A percentile compares a stretch with the other conserved stretches of the same genome.
Conservation (phyloP, 1,140 invertebrate genomes). For the Sycobia sp. region DNA sequence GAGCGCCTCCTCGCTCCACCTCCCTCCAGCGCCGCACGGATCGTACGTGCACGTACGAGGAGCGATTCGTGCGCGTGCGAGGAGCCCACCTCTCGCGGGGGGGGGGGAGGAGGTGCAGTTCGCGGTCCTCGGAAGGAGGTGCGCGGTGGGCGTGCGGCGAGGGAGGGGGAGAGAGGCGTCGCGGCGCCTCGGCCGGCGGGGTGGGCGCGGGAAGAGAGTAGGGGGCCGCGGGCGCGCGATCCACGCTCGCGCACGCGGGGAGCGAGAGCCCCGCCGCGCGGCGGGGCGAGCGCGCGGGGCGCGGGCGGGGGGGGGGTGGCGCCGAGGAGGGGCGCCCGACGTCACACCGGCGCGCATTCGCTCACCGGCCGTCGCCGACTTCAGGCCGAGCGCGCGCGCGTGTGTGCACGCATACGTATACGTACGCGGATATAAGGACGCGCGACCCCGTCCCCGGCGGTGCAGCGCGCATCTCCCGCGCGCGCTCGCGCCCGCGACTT, state of each 20-base stretch:
- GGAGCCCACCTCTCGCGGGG: not conserved
- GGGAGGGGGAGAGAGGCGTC: conserved; percentile 37
- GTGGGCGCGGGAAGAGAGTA: conserved; percentile 6
- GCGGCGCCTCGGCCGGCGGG: conserved; percentile 11
- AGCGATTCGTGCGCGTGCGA: not conserved
- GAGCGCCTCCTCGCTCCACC: no score
- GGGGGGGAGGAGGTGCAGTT: conserved; percentile 42
- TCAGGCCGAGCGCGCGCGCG: conserved; percentile 48
- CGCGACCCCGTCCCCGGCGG: no score
- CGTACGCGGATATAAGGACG: not conserved
- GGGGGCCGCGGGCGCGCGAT: conserved; percentile 26
- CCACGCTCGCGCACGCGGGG: not conserved
- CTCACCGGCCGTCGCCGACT: conserved; percentile 59
- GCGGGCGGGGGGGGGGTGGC: conserved; percentile 22
- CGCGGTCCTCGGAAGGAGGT: conserved; percentile 38
- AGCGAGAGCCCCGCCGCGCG: not conserved
- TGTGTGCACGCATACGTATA: conserved; percentile 48
- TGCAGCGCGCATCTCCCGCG: no score
- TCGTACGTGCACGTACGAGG: no score
- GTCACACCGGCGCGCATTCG: conserved; percentile 59
- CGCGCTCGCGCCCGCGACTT: no score
- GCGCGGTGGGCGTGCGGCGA: conserved; percentile 27
- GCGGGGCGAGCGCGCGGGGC: conserved; percentile 14
- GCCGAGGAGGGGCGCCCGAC: conserved; percentile 37
- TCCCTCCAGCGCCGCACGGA: no score